Evolutionary conservation across 1,140 invertebrate species (phyloP).

Genomic region (Sinonovacula constricta): DNA sequence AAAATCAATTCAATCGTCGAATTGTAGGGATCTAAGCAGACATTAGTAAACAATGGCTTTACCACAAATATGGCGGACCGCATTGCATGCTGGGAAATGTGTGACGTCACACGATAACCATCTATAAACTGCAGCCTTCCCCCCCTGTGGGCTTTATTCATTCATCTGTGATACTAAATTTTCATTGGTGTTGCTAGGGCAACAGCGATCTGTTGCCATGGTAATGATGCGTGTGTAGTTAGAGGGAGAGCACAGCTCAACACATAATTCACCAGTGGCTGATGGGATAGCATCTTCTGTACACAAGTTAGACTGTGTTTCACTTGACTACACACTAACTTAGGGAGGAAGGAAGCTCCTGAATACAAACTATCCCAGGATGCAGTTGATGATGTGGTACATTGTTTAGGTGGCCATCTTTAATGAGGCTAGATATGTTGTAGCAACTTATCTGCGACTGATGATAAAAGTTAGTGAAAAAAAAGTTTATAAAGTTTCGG

Average conservation of each 20-base stretch:
- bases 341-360: conserved; percentile 43
- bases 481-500: conserved; percentile 15
- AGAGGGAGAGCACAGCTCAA: conserved; percentile 42
- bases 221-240: conserved; percentile 59
- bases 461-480: neutral
- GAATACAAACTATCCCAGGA: conserved; percentile 49
- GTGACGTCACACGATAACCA: no score
- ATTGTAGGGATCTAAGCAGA: no score
- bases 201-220: conserved; percentile 61
- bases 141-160: neutral
- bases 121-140: no score
- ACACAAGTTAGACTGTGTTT: conserved; percentile 41
- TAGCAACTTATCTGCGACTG: neutral
- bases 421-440: neutral
- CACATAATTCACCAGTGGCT: conserved; percentile 49
- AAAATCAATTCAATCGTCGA: no score
- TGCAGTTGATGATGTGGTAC: conserved; percentile 58
- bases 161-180: neutral
- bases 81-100: no score
- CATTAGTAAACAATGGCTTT: no score
- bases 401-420: conserved; percentile 55
- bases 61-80: no score
- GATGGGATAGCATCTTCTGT: conserved; percentile 45
- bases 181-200: conserved; percentile 48
- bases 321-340: conserved; percentile 30